Conservation (phyloP, 2,113 vertebrate species). For the Coptodon rendalli region DNA sequence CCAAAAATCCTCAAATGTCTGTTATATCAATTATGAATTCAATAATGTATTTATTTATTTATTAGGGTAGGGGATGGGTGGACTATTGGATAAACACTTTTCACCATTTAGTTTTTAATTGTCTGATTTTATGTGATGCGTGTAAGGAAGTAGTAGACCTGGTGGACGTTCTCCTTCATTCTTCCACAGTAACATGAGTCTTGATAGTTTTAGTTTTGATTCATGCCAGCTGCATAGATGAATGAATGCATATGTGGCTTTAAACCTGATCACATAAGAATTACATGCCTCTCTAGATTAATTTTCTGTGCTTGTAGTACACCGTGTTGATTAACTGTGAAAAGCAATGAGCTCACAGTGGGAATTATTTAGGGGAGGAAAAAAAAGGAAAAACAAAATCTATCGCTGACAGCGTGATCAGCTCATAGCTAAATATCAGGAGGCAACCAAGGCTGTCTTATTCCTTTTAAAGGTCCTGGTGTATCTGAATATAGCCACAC, state of each 20-base stretch:
- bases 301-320: neutral
- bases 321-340: neutral
- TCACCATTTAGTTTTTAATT: neutral
- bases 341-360: neutral
- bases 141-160: neutral
- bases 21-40: neutral
- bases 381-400: neutral
- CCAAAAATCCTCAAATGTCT: neutral
- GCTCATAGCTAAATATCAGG: neutral
- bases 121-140: neutral
- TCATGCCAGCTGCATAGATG: neutral
- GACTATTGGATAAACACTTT: neutral
- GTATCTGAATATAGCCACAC: neutral
- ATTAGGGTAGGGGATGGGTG: neutral
- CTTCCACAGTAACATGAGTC: fast-evolving
- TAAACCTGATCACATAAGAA: neutral
- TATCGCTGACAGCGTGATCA: neutral
- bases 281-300: neutral
- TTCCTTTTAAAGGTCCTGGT: neutral
- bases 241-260: neutral
- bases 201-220: neutral
- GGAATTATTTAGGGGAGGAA: neutral
- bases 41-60: neutral
- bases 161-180: neutral
- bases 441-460: neutral